These are phyloP conservation scores for Pachymerium ferrugineum DNA, from an alignment of 2,888 invertebrate species.

Conservation along the genomic window DNA sequence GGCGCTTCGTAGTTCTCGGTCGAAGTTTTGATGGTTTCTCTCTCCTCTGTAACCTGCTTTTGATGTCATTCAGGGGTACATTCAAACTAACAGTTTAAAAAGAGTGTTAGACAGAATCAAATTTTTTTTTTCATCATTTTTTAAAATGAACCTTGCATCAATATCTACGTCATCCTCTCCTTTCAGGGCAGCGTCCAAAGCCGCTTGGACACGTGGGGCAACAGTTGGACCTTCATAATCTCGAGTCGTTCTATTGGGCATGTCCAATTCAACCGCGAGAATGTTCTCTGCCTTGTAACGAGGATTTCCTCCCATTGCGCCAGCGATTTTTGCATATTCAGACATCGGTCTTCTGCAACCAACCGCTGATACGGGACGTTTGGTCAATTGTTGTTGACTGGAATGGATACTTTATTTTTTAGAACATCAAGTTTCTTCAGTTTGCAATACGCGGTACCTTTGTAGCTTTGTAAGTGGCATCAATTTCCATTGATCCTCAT, in stretches of 20 bases:
- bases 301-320: constrained; percentile 51
- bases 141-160: constrained; percentile 33
- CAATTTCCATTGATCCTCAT: constrained; percentile 68
- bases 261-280: constrained; percentile 65
- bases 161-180: constrained; percentile 39
- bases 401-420: not conserved
- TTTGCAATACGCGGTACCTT: too few relatives aligned
- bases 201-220: constrained; percentile 66
- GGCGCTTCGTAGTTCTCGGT: constrained; percentile 28
- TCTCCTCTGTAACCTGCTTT: not conserved
- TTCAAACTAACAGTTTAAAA: not conserved
- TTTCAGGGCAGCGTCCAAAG: constrained; percentile 61
- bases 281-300: constrained; percentile 63
- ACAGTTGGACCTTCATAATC: constrained; percentile 65
- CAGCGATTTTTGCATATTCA: constrained; percentile 56
- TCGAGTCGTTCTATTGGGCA: constrained; percentile 69
- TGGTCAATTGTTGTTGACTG: constrained; percentile 42
- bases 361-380: constrained; percentile 61
- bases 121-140: not conserved
- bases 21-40: constrained; percentile 25
- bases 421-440: not conserved
- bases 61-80: not conserved
- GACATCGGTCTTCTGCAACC: constrained; percentile 59
- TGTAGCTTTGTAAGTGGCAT: constrained; percentile 41
- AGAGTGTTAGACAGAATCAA: not conserved